Conservation (phyloP, 1,140 invertebrate genomes). For the Maconellicoccus hirsutus region DNA sequence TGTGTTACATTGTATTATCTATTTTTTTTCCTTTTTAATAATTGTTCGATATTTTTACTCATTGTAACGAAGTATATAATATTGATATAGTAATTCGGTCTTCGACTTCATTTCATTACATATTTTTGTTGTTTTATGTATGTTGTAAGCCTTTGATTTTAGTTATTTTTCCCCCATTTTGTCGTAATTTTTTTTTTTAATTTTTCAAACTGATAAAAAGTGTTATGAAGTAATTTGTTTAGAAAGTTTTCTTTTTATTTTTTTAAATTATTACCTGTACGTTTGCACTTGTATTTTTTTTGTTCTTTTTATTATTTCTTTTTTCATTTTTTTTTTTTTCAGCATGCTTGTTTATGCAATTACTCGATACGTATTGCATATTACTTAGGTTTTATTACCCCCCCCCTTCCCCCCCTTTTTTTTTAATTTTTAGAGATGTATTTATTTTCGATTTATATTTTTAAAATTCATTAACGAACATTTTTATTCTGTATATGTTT, state of each 20-base stretch:
- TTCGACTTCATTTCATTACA: not conserved
- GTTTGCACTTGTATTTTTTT: not conserved
- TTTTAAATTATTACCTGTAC: conserved; percentile 3
- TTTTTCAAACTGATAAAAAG: not conserved
- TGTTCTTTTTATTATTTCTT: conserved; percentile 6
- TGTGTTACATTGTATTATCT: conserved; percentile 12
- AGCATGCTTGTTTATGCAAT: not conserved
- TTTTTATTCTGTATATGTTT: not conserved
- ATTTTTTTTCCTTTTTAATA: not conserved
- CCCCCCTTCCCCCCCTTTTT: not conserved
- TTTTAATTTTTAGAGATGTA: not conserved
- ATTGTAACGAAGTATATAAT: conserved; percentile 10
- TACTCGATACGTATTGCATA: not conserved
- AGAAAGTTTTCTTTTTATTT: not conserved
- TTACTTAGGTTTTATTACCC: not conserved
- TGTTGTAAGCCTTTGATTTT: conserved; percentile 11
- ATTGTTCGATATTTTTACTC: conserved; percentile 11
- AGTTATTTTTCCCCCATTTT: conserved; percentile 10
- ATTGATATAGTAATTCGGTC: conserved; percentile 5
- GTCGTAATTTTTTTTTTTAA: not conserved
- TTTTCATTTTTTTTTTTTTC: not conserved
- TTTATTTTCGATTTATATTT: conserved; percentile 3
- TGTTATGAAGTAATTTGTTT: conserved; percentile 10
- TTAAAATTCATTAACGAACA: not conserved
- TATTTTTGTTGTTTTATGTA: conserved; percentile 17